Evolutionary conservation across 2,797 vertebrate species (phyloP), one percentile per base, ranked within the genome.

Genomic region (Falco berigora): DNA sequence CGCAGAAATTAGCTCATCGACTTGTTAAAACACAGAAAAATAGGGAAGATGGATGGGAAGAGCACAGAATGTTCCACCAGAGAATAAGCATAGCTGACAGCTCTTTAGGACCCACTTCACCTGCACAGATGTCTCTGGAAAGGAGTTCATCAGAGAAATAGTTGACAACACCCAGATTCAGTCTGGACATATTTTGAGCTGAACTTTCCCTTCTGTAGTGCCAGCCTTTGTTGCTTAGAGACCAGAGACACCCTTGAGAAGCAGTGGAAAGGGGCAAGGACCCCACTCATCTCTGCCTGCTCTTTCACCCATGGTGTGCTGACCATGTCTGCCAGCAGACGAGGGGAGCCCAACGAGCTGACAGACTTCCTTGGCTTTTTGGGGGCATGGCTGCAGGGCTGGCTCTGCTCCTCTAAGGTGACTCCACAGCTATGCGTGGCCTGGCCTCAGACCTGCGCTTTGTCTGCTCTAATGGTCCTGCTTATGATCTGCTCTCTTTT

Each of bases 291-390:
- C 53, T 46, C 56, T 5, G 7, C 1, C 2, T 16, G 40, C 25
- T 18, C 5, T 63, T 62, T 3, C 1, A 8, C 64, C 38, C 30
- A 44, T 6, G 50, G 14, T 34, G 58, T 55, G 49, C 42, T 1
- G 2, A 17, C 12, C 24, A 3, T 0, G 4, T 25, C 67, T 7
- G 3, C 2, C 2, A 9, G 50, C 85, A 34, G 66, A 63, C 49
- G 36, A 47, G 55, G 42, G 24, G 49, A 63, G 10, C 10, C 75
- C 40, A 23, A 14, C 30, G 50, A 44, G 36, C 53, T 17, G 52
- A 8, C 62, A 21, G 30, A 11, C 34, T 53, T 40, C 66, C 56
- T 47, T 78, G 34, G 21, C 30, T 42, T 25, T 63, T 22, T 8
- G 18, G 19, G 40, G 25, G 4, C 40, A 15, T 2, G 21, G 49